Evolutionary conservation across 2,113 vertebrate species (phyloP).

Genomic region (Scartelaos histophorus): DNA sequence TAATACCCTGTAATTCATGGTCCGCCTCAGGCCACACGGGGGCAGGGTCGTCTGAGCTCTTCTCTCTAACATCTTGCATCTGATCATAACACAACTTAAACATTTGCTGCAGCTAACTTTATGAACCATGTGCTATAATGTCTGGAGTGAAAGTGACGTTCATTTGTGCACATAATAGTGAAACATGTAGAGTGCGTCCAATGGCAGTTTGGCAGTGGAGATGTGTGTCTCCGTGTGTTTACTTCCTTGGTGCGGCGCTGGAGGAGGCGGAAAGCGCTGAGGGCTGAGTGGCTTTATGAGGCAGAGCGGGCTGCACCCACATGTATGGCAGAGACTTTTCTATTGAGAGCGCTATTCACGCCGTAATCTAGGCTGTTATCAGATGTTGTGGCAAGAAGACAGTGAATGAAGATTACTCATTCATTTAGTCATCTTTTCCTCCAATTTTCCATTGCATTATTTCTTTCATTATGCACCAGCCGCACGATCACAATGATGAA

Average conservation of each 20-base stretch:
- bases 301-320: slow-evolving; percentile 35
- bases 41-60: slow-evolving; percentile 59
- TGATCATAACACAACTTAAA: slow-evolving; percentile 18
- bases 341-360: slow-evolving; percentile 49
- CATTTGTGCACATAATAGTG: slow-evolving; percentile 56
- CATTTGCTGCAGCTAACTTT: slow-evolving; percentile 25
- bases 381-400: slow-evolving; percentile 60
- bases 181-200: slow-evolving; percentile 57
- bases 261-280: slow-evolving; percentile 55
- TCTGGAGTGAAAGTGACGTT: slow-evolving; percentile 44
- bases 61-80: slow-evolving; percentile 26
- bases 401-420: slow-evolving; percentile 65
- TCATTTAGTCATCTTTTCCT: slow-evolving; percentile 68
- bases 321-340: slow-evolving; percentile 49
- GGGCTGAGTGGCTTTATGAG: slow-evolving; percentile 58
- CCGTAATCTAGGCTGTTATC: slow-evolving; percentile 58
- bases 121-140: slow-evolving; percentile 31
- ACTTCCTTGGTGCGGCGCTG: slow-evolving; percentile 52
- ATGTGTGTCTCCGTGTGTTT: slow-evolving; percentile 62
- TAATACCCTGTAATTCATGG: not conserved
- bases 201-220: slow-evolving; percentile 32
- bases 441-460: slow-evolving; percentile 63
- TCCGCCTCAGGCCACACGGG: slow-evolving; percentile 53
- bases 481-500: slow-evolving; percentile 64
- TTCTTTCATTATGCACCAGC: slow-evolving; percentile 65